These are phyloP conservation scores for Yponomeuta malinellus DNA, from an alignment of 2,888 invertebrate genomes.

Conservation along the genomic window DNA sequence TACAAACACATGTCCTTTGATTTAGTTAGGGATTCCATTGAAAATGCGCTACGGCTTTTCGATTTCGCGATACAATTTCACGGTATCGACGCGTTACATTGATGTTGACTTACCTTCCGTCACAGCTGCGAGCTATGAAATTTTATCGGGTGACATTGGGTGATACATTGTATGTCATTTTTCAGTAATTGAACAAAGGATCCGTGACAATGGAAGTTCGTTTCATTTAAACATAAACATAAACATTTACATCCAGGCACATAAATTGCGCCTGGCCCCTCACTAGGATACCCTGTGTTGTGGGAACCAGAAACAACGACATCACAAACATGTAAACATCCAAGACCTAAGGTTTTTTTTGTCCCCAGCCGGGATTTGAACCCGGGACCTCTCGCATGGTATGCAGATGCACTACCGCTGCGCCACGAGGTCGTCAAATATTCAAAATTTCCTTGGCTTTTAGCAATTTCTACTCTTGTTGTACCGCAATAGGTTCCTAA, in stretches of 20 bases:
- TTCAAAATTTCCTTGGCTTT: slow-evolving; percentile 7
- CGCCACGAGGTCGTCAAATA: too few relatives aligned
- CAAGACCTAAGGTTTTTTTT: too few relatives aligned
- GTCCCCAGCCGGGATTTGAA: too few relatives aligned
- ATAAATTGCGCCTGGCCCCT: too few relatives aligned
- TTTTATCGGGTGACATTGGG: slow-evolving; percentile 33
- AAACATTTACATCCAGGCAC: too few relatives aligned
- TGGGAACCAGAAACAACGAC: too few relatives aligned
- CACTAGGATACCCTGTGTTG: too few relatives aligned
- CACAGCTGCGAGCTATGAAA: slow-evolving; percentile 66
- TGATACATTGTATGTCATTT: slow-evolving; percentile 3
- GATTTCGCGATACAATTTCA: slow-evolving; percentile 70
- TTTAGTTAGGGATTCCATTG: slow-evolving; percentile 50
- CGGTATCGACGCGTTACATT: slow-evolving; percentile 68
- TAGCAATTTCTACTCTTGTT: neutral
- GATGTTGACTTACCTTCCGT: slow-evolving; percentile 75
- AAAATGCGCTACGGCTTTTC: slow-evolving; percentile 61
- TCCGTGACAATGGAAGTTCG: slow-evolving; percentile 4
- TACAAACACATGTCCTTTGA: slow-evolving; percentile 72
- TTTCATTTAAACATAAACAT: neutral
- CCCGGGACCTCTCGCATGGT: too few relatives aligned
- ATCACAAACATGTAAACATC: too few relatives aligned
- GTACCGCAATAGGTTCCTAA: neutral
- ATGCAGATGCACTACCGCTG: too few relatives aligned
- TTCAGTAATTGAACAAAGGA: neutral